Conservation (phyloP, 2,797 vertebrate genomes). For the Centroberyx gerrardi region DNA sequence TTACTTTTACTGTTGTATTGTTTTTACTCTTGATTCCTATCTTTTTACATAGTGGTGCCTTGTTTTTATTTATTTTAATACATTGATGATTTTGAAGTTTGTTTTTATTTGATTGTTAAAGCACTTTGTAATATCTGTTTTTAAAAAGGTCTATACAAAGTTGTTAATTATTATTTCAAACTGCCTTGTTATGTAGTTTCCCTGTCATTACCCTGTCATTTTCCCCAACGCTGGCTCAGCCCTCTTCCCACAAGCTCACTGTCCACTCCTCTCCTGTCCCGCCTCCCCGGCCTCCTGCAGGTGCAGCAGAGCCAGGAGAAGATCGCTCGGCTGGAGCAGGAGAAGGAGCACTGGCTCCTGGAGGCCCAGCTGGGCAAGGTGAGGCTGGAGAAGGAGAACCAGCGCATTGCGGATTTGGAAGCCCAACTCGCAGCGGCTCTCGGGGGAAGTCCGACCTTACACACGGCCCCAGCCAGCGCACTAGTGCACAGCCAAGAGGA, state of each 20-base stretch:
- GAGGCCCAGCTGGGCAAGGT: slow-evolving; percentile 97
- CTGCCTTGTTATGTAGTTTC: slow-evolving; percentile 22
- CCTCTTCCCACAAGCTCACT: slow-evolving; percentile 45
- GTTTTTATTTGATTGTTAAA: too few relatives aligned
- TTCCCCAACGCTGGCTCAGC: slow-evolving; percentile 19
- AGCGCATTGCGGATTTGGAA: slow-evolving; percentile 89
- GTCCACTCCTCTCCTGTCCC: slow-evolving; percentile 29
- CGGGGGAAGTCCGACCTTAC: slow-evolving; percentile 61
- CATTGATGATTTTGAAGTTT: too few relatives aligned
- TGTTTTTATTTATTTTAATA: too few relatives aligned
- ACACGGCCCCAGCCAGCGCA: slow-evolving; percentile 66
- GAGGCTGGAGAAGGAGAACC: slow-evolving; percentile 96
- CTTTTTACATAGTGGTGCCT: too few relatives aligned
- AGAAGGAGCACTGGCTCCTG: slow-evolving; percentile 99
- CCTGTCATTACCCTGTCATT: slow-evolving; percentile 14
- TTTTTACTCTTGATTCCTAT: too few relatives aligned
- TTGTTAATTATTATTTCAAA: background rate
- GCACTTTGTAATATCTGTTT: too few relatives aligned
- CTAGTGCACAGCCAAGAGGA: slow-evolving; percentile 72
- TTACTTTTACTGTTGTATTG: too few relatives aligned
- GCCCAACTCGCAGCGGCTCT: slow-evolving; percentile 80
- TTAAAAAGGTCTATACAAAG: too few relatives aligned
- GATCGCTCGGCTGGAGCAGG: slow-evolving; percentile 96
- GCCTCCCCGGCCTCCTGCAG: slow-evolving; percentile 73
- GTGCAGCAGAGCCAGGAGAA: slow-evolving; percentile 98